phyloP scores from a whole-genome alignment of 2,888 invertebrate species.

The Siphonodentalium dalli region DNA sequence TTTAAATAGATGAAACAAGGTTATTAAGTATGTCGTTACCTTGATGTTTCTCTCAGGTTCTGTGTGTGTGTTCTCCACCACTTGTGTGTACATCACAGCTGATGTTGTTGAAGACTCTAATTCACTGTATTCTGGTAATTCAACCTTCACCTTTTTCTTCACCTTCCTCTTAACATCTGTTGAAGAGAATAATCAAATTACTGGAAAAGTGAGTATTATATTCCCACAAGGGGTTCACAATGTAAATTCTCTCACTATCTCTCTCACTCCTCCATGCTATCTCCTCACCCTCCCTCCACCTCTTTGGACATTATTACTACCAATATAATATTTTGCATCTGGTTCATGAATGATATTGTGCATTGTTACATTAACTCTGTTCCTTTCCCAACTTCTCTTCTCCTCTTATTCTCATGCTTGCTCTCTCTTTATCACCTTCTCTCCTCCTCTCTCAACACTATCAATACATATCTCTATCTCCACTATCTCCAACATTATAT shows the following conservation, averaged over 20 bases:
- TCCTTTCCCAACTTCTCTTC: too few species aligned
- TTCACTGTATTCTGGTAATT: conserved; percentile 33
- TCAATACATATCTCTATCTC: too few species aligned
- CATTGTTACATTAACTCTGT: too few species aligned
- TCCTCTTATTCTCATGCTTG: too few species aligned
- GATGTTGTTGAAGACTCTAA: conserved; percentile 19
- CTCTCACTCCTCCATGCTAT: conserved; percentile 13
- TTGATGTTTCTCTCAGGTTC: conserved; percentile 2
- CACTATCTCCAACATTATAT: too few species aligned
- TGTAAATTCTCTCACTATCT: not conserved
- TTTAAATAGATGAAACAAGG: not conserved
- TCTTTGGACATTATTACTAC: too few species aligned
- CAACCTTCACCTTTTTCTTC: conserved; percentile 24
- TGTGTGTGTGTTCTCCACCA: not conserved
- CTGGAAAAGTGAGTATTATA: not conserved
- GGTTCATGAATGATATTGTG: too few species aligned
- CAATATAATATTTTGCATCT: too few species aligned
- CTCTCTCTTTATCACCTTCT: too few species aligned
- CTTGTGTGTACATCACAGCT: conserved; percentile 6
- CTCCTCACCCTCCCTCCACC: conserved; percentile 12
- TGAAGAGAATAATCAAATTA: not conserved
- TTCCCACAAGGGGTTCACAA: not conserved
- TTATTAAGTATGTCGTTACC: not conserved
- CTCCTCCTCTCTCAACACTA: too few species aligned
- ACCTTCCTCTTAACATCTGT: not conserved